Evolutionary conservation across 2,888 invertebrate genomes (phyloP), one percentile per base, ranked within the genome.

Genomic region (Thyatira batis): DNA sequence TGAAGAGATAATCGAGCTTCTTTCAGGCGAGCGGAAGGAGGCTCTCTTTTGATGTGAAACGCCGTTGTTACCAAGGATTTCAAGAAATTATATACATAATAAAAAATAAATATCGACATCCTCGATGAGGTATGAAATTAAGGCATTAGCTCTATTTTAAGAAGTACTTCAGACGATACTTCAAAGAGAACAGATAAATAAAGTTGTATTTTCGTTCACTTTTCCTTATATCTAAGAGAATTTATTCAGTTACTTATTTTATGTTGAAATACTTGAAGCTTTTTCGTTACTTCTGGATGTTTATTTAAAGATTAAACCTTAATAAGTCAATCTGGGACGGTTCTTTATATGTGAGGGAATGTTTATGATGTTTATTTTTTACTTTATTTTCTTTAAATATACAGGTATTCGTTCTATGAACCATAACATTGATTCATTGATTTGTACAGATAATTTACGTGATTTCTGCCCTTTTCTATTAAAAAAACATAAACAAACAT

Each of bases 41-140:
- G 63, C 50, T 68, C 62, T 55, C 64, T 63, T 65, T 71, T 68
- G 63, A 70, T 59, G 62, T 52, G 60, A 61, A 69, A 65, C 56
- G 45, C 59, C 61, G 58, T 56, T 62, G 54, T 64, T 61, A 48
- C 56, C 60, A 59, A 55, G 54, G 58, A 60, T 58, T 58, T 52
- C 53, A 53, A 25, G 55, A 51, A 55, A 51, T 51, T 39, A 53
- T 33, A 27, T 13, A 52, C 49, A 52, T 49, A 49, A 20, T 20
- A 13, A 49, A 21, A n/a, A 25, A 11, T 44, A 23, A 43, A 48
- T 27, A 43, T 39, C 6, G 39, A 17, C 13, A 33, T 8, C 17
- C 39, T 17, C 39, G 17, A 39, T 39, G 39, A 39, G 39, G 39
- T 39, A 39, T 39, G 17, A 39, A 39, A 39, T 39, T 39, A 39